Evolutionary conservation across 2,888 invertebrate species (phyloP).

Genomic region (Prosopocoilus inquinatus): DNA sequence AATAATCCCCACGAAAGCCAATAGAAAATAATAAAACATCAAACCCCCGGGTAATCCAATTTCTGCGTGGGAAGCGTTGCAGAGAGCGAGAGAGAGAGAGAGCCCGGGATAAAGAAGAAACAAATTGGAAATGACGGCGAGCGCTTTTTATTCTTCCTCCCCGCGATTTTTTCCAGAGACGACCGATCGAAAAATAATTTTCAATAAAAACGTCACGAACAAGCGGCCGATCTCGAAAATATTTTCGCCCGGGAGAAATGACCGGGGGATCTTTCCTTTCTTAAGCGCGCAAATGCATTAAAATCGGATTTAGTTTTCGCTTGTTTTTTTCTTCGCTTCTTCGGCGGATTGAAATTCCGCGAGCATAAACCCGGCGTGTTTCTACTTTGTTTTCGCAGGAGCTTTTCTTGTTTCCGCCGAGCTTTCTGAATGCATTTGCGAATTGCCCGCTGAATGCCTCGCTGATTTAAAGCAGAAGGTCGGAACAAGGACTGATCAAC

Average conservation of each 20-base stretch:
- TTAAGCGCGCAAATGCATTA: slow-evolving; percentile 1
- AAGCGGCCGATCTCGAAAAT: slow-evolving; percentile 41
- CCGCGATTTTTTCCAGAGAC: neutral
- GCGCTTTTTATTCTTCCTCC: neutral
- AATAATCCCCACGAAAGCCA: too few species aligned
- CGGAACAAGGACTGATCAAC: slow-evolving; percentile 6
- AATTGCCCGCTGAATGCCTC: neutral
- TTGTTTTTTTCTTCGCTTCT: too few species aligned
- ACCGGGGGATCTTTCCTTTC: neutral
- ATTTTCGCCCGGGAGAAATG: slow-evolving; percentile 29
- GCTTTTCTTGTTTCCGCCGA: neutral
- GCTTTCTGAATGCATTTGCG: slow-evolving; percentile 2
- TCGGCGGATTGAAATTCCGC: slow-evolving; percentile 1
- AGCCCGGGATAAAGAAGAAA: neutral
- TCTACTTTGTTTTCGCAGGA: neutral
- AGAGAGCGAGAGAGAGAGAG: too few species aligned
- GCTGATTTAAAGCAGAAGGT: slow-evolving; percentile 8
- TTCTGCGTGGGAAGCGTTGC: too few species aligned
- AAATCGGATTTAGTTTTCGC: slow-evolving; percentile 1
- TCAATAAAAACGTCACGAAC: slow-evolving; percentile 46
- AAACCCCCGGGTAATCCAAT: too few species aligned
- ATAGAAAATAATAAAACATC: too few species aligned
- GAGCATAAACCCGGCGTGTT: slow-evolving; percentile 1
- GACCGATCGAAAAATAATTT: slow-evolving; percentile 42
- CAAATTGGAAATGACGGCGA: neutral